Base-by-base conservation (phyloP, 2,113 vertebrate species). In the Cyprinodon tularosa region DNA sequence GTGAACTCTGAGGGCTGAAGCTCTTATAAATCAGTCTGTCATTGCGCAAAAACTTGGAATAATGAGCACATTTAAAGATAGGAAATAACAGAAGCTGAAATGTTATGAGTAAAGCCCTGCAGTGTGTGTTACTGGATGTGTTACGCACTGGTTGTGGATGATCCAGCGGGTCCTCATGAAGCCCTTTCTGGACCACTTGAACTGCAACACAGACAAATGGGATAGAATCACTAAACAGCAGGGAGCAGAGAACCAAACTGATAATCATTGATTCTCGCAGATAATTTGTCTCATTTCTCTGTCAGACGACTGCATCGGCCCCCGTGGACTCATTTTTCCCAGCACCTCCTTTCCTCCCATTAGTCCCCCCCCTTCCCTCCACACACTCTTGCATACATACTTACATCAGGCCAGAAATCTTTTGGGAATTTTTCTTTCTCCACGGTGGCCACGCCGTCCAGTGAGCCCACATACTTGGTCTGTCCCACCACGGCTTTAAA, bases 131-230 rank as follows among this genome's bases (percentile, higher is more conserved):
- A 65, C 15, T 71, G 0, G 5, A 9, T 3, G 12, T 1, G 44
- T 71, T 84, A 93, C 93, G 22, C 94, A 96, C 95, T 94, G 93
- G 87, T 95, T 88, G 88, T 95, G 91, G 78, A 96, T 92, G 77
- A 94, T 90, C 95, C 95, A 96, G 20, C 95, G 91, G 48, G 94
- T 94, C 92, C 93, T 94, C 94, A 94, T 95, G 92, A 93, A 96
- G 82, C 95, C 95, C 85, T 96, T 96, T 68, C 95, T 93, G 77
- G 95, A 95, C 95, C 95, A 96, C 82, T 95, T 94, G 90, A 94
- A 95, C 95, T 96, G 89, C 50, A 93, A 85, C 68, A 89, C 48
- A 90, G 66, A 91, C 65, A 86, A 80, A 89, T 87, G 42, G 71
- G 69, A 77, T 75, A 5, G 81, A 84, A 81, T 90, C 76, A 83